Base-by-base conservation (phyloP, 2,888 invertebrate species). In the Drosophila macrospina region DNA sequence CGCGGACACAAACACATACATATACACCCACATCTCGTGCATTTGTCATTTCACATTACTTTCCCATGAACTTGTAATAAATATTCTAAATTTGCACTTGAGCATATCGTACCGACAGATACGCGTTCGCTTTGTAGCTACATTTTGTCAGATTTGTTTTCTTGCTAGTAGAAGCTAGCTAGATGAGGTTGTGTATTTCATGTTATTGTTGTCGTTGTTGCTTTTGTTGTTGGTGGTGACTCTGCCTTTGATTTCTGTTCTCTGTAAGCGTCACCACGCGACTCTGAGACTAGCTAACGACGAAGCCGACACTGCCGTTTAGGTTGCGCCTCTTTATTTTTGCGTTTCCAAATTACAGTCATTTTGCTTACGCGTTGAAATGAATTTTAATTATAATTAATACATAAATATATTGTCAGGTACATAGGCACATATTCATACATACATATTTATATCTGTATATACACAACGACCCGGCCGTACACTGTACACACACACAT, bases 1-100 rank as follows among this genome's bases (percentile, higher is more conserved):
- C 44, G 44, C 10, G 13, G 16, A 37, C 48, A 56, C 28, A 50
- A 24, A 10, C 42, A 42, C 42, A 50, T 16, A 56, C 37, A 39
- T 37, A 57, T 7, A 42, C 59, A 16, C 51, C 20, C 50, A 47
- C 28, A 48, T 24, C 11, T 48, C 61, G 45, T 39, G 57, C 63
- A 68, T 81, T 73, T 84, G 69, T 57, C 68, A 75, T 62, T 57
- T 66, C 51, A 24, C 41, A 68, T 66, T 66, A 52, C 56, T 76
- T 74, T 77, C 71, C 80, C 86, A 76, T 89, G 86, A 87, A 88
- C 86, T 87, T 87, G 86, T 84, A 75, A 70, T 66, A 74, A 65
- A 74, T 71, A 78, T 82, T 78, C 88, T 74, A 78, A 78, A 71
- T 84, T 85, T 80, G 83, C 80, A 86, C 74, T 80, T 86, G 69